These are phyloP conservation scores for Melinaea menophilus DNA, from an alignment of 2,888 invertebrate species.

Conservation along the genomic window DNA sequence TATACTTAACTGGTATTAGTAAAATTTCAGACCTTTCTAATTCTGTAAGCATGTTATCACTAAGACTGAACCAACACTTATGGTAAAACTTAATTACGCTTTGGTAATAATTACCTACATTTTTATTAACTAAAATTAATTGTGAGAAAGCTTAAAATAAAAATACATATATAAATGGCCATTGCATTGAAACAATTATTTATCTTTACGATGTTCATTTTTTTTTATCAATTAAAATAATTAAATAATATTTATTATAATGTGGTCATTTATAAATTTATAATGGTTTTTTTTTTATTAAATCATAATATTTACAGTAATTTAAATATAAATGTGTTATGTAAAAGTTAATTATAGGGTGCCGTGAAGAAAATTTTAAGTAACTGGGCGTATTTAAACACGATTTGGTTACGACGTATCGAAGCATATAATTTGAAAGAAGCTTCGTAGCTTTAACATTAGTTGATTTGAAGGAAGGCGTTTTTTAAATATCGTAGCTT, in stretches of 20 bases:
- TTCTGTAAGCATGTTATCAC: slow-evolving; percentile 31
- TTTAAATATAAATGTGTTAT: slow-evolving; percentile 7
- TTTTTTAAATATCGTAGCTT: background rate
- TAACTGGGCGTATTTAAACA: background rate
- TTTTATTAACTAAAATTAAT: slow-evolving; percentile 56
- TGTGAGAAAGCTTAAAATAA: slow-evolving; percentile 44
- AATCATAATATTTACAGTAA: slow-evolving; percentile 28
- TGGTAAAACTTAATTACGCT: slow-evolving; percentile 72
- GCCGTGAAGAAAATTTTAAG: background rate
- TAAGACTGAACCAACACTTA: slow-evolving; percentile 46
- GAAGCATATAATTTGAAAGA: background rate
- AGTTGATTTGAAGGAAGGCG: too few species aligned
- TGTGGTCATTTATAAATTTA: slow-evolving; percentile 19
- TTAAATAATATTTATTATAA: slow-evolving; percentile 11
- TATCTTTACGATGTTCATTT: too few species aligned
- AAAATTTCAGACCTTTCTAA: slow-evolving; percentile 7
- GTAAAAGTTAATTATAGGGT: background rate
- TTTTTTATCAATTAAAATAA: background rate
- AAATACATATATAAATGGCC: slow-evolving; percentile 23
- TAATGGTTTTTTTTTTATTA: slow-evolving; percentile 9
- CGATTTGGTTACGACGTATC: background rate
- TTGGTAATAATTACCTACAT: slow-evolving; percentile 74
- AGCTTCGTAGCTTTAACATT: background rate
- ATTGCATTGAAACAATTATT: slow-evolving; percentile 4
- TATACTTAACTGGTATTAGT: slow-evolving; percentile 33